phyloP scores from a whole-genome alignment of 2,888 invertebrate genomes.

The Argynnis bischoffii region DNA sequence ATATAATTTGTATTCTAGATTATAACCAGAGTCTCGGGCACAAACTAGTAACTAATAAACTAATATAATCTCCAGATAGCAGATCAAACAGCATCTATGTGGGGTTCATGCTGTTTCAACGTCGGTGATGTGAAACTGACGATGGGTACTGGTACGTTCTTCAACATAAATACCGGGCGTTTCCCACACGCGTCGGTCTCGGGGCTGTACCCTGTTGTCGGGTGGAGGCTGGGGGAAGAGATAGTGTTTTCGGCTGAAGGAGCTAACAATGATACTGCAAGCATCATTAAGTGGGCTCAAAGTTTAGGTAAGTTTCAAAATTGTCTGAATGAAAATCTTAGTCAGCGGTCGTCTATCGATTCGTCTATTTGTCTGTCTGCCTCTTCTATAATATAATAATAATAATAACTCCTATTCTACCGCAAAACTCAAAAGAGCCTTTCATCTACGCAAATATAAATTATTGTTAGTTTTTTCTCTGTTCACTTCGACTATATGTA shows the following conservation, averaged over 20 bases:
- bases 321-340: too few relatives aligned
- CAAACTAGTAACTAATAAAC: background rate
- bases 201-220: slow-evolving; percentile 95
- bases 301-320: slow-evolving; percentile 79
- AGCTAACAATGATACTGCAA: slow-evolving; percentile 93
- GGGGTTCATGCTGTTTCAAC: slow-evolving; percentile 91
- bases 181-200: slow-evolving; percentile 90
- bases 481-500: too few relatives aligned
- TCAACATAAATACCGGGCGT: slow-evolving; percentile 91
- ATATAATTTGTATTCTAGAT: background rate
- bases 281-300: slow-evolving; percentile 92
- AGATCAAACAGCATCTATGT: slow-evolving; percentile 94
- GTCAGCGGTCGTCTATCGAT: too few relatives aligned
- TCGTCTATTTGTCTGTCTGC: too few relatives aligned
- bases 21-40: background rate
- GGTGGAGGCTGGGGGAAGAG: slow-evolving; percentile 85
- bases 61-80: slow-evolving; percentile 83
- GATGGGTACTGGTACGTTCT: slow-evolving; percentile 95
- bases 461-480: too few relatives aligned
- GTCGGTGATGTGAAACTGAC: slow-evolving; percentile 92
- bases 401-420: too few relatives aligned
- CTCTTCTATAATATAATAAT: too few relatives aligned
- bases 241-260: slow-evolving; percentile 91
- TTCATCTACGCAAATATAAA: too few relatives aligned
- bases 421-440: too few relatives aligned